Conservation (phyloP, 2,113 vertebrate species). For the Esox niger region DNA sequence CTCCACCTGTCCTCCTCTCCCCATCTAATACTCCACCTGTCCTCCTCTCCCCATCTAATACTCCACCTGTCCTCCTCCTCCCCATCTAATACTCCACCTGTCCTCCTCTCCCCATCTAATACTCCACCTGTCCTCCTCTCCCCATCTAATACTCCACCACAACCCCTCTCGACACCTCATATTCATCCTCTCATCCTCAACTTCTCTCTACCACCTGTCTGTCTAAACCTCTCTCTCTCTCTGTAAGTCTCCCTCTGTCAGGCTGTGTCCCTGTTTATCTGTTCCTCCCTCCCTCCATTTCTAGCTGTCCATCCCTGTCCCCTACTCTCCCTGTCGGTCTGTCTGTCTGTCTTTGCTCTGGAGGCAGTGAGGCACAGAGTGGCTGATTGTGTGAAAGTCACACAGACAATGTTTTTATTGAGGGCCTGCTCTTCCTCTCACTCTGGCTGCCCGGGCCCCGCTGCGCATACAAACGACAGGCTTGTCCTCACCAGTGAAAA, state of each 20-base stretch:
- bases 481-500: conserved; percentile 77
- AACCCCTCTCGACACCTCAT: too few relatives aligned
- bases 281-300: too few relatives aligned
- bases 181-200: too few relatives aligned
- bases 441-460: conserved; percentile 57
- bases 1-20: conserved; percentile 21
- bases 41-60: too few relatives aligned
- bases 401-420: conserved; percentile 82
- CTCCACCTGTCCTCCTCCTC: conserved; percentile 23
- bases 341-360: conserved; percentile 40
- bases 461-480: conserved; percentile 69
- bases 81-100: background rate
- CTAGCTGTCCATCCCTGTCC: conserved; percentile 30
- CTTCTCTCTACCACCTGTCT: too few relatives aligned
- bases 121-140: too few relatives aligned
- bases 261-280: too few relatives aligned
- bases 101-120: too few relatives aligned
- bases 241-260: too few relatives aligned
- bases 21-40: background rate
- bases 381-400: conserved; percentile 65
- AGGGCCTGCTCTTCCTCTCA: conserved; percentile 78
- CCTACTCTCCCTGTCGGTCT: conserved; percentile 16
- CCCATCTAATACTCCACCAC: too few relatives aligned
- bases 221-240: too few relatives aligned
- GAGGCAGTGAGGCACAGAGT: conserved; percentile 54